These are phyloP conservation scores for Agelas oroides DNA, from an alignment of 37 sponge, comb jelly and placozoan species.

Conservation along the genomic window DNA sequence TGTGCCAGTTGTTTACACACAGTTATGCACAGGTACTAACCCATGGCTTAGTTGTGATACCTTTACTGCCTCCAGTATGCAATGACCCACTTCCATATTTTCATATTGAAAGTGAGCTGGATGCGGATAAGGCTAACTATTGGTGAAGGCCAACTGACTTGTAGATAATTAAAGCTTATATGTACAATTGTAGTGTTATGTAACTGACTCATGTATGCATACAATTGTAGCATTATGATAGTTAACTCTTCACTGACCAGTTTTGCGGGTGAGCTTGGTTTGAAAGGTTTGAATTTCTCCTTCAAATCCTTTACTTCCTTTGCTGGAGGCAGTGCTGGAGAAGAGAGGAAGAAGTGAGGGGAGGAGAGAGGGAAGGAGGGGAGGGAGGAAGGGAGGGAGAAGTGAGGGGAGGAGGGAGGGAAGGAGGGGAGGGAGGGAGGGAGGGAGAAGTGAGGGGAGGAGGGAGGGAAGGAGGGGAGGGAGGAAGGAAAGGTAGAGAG, in stretches of 20 bases:
- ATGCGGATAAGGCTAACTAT: no score
- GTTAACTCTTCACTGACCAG: constrained; percentile 60
- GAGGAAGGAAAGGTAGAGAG: not conserved
- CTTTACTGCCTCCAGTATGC: no score
- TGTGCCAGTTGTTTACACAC: no score
- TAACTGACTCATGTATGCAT: no score
- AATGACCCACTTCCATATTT: no score
- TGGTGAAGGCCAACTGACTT: no score
- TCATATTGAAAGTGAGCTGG: no score
- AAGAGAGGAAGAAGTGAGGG: not conserved
- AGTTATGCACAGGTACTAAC: no score
- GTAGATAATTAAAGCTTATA: no score
- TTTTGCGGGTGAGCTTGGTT: constrained; percentile 91
- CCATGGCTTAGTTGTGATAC: no score
- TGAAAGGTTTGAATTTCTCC: constrained; percentile 90
- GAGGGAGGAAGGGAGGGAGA: not conserved
- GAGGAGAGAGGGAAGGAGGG: constrained; percentile 1
- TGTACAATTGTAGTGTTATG: no score
- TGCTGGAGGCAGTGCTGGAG: constrained; percentile 43
- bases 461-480: not conserved
- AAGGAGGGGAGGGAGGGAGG: not conserved
- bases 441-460: constrained; percentile 1
- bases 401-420: not conserved
- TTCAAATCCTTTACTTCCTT: constrained; percentile 22
- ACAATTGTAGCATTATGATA: no score